Base-by-base conservation (phyloP, 2,888 invertebrate genomes). In the Lymantria monacha region DNA sequence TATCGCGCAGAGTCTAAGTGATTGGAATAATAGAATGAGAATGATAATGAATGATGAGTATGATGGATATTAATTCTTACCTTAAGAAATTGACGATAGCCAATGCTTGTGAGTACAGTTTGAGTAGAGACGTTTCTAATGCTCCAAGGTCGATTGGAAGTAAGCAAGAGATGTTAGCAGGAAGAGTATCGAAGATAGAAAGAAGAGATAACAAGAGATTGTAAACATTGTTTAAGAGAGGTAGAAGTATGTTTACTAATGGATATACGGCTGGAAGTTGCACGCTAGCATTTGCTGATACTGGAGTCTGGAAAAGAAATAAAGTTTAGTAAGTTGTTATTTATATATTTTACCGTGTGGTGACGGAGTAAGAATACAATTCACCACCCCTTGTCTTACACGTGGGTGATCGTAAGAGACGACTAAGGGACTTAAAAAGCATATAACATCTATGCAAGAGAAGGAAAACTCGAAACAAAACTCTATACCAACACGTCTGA, bases 201-300 rank as follows among this genome's bases (percentile, higher is more conserved):
- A 91, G 78, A 0, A 91, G 77, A 0, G 90, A 88, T 0, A 91
- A 73, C 0, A 91, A 80, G 0, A 91, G 82, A 51, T 90, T 91
- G 73, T 91, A 91, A 0, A 91, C 91, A 71, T 90, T 91, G 73
- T 91, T 91, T 0, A 91, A 62, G 0, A 91, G 81, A 0, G 90
- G 90, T 0, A 90, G 74, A 0, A 91, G 78, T 7, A 91, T 85
- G 71, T 91, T 91, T 0, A 90, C 90, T 41, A 91, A 63, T 0
- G 90, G 91, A 51, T 90, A 90, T 0, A 90, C 90, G 0, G 91
- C 90, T 63, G 90, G 90, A 0, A 91, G 69, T 30, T 90, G 91
- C 1, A 87, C 81, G 43, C 70, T 64, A 8, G 60, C 60, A 12
- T 71, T 66, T 0, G 88, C 88, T 53, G 78, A 59, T 7, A 83